These are phyloP conservation scores for Thysanoteuthis rhombus DNA, from an alignment of 2,888 invertebrate genomes.

Conservation along the genomic window DNA sequence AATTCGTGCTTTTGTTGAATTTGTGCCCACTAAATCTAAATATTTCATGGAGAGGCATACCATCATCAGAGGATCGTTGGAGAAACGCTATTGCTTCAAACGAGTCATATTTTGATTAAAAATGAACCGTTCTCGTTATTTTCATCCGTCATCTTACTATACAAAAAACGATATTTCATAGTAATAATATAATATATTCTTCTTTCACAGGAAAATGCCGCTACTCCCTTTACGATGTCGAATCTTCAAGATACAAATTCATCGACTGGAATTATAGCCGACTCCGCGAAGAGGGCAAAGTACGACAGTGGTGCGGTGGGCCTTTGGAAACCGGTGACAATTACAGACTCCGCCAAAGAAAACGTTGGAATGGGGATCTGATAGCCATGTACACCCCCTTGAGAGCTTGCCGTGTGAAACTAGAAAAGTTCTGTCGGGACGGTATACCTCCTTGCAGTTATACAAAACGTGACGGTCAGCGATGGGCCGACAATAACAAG, in stretches of 20 bases:
- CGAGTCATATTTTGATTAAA: too few relatives aligned
- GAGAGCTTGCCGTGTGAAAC: slow-evolving; percentile 41
- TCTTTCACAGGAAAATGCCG: slow-evolving; percentile 43
- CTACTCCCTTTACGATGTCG: slow-evolving; percentile 53
- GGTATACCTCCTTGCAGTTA: slow-evolving; percentile 39
- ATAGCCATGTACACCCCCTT: slow-evolving; percentile 45
- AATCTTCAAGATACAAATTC: slow-evolving; percentile 45
- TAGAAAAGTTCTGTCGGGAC: slow-evolving; percentile 46
- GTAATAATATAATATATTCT: too few relatives aligned
- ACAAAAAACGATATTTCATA: too few relatives aligned
- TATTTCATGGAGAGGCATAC: too few relatives aligned
- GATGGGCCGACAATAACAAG: slow-evolving; percentile 42
- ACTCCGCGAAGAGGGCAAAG: slow-evolving; percentile 42
- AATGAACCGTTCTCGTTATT: too few relatives aligned
- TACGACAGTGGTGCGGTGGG: slow-evolving; percentile 44
- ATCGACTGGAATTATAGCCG: slow-evolving; percentile 44
- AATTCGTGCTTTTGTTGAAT: too few relatives aligned
- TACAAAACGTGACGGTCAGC: slow-evolving; percentile 39
- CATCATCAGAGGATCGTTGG: too few relatives aligned
- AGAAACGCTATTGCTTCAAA: too few relatives aligned
- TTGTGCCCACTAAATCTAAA: too few relatives aligned
- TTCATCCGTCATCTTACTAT: too few relatives aligned
- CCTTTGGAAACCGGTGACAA: neutral
- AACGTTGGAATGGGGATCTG: slow-evolving; percentile 31
- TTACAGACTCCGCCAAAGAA: neutral